These are phyloP conservation scores for Fregetta grallaria DNA, from an alignment of 2,113 vertebrate genomes.

Conservation along the genomic window DNA sequence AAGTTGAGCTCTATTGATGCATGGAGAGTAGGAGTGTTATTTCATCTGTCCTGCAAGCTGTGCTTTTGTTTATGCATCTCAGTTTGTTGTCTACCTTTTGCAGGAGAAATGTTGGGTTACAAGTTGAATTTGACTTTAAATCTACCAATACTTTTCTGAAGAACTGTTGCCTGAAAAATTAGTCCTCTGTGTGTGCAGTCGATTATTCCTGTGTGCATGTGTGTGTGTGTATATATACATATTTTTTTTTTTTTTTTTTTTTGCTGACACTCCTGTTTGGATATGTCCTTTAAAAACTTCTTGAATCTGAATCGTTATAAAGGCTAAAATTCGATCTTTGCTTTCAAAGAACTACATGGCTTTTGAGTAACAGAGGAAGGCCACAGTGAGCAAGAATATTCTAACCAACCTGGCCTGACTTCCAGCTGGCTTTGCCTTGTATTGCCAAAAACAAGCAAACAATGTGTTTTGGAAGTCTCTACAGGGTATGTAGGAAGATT, in stretches of 20 bases:
- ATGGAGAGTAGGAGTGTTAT: neutral
- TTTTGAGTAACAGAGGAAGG: neutral
- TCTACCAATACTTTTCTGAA: neutral
- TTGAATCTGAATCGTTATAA: neutral
- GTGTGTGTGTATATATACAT: too few relatives aligned
- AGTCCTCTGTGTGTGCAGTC: neutral
- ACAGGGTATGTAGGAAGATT: neutral
- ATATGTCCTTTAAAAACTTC: neutral
- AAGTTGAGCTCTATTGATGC: neutral
- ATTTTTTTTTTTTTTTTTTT: too few relatives aligned
- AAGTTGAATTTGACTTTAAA: neutral
- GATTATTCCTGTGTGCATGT: neutral
- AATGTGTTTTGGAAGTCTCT: neutral
- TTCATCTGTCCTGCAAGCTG: slow-evolving; percentile 41
- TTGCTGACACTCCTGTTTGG: neutral
- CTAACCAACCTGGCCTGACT: neutral
- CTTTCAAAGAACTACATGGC: neutral
- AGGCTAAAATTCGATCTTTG: neutral
- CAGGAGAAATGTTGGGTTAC: neutral
- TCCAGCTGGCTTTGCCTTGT: neutral
- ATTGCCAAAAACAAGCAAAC: neutral
- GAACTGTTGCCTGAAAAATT: neutral
- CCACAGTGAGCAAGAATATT: neutral
- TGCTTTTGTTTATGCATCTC: slow-evolving; percentile 22
- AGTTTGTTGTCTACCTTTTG: neutral